A percentile compares a stretch with the other conserved stretches of the same genome.
These are phyloP conservation scores for Isaurus tuberculatus DNA, from an alignment of 92 coral and sea anemone genomes.

Conservation along the genomic window DNA sequence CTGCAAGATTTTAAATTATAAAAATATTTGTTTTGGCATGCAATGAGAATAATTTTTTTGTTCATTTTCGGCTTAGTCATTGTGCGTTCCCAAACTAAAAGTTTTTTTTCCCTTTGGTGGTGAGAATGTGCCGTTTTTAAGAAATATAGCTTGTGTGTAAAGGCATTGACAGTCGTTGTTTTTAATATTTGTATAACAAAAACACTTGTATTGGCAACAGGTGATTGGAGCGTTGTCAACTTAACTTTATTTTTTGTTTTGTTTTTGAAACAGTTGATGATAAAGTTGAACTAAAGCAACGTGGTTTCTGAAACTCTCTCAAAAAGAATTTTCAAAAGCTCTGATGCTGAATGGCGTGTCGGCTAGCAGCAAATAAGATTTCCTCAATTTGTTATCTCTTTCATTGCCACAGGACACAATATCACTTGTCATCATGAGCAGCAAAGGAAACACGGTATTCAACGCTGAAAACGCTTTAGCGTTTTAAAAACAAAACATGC, in stretches of 20 bases:
- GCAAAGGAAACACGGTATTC: not conserved
- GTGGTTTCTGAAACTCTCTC: not conserved
- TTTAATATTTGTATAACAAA: conserved; percentile 2
- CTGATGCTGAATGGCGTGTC: conserved; percentile 18
- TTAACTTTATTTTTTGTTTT: not conserved
- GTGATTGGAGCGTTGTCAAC: conserved; percentile 9
- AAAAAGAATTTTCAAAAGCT: not conserved
- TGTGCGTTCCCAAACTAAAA: too few relatives aligned
- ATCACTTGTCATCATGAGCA: not conserved
- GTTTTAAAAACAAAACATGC: not conserved
- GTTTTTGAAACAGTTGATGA: not conserved
- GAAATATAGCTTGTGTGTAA: not conserved
- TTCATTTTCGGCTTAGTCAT: too few relatives aligned
- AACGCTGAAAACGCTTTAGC: not conserved
- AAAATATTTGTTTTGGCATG: not conserved
- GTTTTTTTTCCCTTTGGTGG: too few relatives aligned
- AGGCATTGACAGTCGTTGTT: too few relatives aligned
- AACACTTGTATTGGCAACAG: not conserved
- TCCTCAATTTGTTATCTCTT: not conserved
- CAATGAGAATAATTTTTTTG: not conserved
- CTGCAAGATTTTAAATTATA: too few relatives aligned
- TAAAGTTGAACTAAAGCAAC: conserved; percentile 5
- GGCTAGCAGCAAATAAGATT: not conserved
- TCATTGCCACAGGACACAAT: not conserved
- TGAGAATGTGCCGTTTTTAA: not conserved